Percentiles rank a stretch among this genome's conserved stretches.
phyloP scores from a whole-genome alignment of 1,140 invertebrate genomes.

The Armadillidium nasatum region DNA sequence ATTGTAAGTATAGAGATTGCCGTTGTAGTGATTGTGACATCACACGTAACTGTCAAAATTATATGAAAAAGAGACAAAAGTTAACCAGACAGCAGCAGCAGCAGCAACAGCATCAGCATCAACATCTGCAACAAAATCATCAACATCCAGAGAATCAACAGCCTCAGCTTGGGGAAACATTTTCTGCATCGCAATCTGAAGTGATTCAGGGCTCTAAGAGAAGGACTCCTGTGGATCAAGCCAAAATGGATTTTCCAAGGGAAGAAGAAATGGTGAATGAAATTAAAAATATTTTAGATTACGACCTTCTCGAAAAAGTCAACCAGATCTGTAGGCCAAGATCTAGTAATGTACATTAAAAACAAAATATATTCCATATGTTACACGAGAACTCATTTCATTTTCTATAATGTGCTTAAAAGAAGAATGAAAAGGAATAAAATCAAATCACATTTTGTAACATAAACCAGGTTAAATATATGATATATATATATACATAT shows the following conservation, averaged over 20 bases:
- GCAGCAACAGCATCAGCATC: constrained; percentile 15
- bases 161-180: background rate
- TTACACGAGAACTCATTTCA: too few relatives aligned
- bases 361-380: too few relatives aligned
- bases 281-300: background rate
- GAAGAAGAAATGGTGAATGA: background rate
- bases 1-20: constrained; percentile 33
- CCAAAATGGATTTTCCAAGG: background rate
- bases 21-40: constrained; percentile 35
- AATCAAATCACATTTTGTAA: too few relatives aligned
- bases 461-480: too few relatives aligned
- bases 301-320: background rate
- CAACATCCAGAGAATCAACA: background rate
- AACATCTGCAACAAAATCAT: constrained; percentile 3
- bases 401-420: too few relatives aligned
- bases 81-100: constrained; percentile 35
- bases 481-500: too few relatives aligned
- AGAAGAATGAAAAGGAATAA: too few relatives aligned
- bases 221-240: background rate
- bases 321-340: background rate
- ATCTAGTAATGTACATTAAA: background rate
- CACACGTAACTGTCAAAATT: constrained; percentile 37
- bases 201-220: background rate
- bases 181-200: background rate
- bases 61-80: constrained; percentile 35